Evolutionary conservation across 2,113 vertebrate genomes (phyloP).

Genomic region (Seriola quinqueradiata): DNA sequence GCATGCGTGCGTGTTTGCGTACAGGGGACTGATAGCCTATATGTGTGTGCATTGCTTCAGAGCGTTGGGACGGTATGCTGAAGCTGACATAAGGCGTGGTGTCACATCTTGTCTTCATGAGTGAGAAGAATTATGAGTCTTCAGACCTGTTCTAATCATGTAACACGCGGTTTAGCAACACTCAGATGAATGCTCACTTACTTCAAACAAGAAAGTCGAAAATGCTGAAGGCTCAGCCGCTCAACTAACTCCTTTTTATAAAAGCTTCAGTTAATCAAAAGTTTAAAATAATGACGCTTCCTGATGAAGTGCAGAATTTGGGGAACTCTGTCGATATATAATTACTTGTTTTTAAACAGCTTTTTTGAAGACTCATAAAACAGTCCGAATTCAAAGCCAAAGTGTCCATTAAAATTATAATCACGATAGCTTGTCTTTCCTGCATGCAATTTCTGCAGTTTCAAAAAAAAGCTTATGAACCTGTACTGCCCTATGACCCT

Average conservation of each 20-base stretch:
- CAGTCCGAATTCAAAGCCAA: not conserved
- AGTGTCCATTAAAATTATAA: slow-evolving; percentile 6
- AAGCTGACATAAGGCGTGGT: slow-evolving; percentile 33
- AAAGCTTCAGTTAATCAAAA: slow-evolving; percentile 1
- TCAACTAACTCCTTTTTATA: not conserved
- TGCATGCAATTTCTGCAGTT: not conserved
- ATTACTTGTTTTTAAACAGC: not conserved
- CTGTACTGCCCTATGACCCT: not conserved
- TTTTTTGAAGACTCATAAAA: not conserved
- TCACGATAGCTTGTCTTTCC: not conserved
- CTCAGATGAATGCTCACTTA: not conserved
- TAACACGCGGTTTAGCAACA: slow-evolving; percentile 13
- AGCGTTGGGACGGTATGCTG: slow-evolving; percentile 40
- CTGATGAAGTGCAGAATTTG: not conserved
- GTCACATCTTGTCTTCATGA: slow-evolving; percentile 48
- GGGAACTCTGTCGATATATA: not conserved
- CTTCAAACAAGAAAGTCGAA: slow-evolving; percentile 1
- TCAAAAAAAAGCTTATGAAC: not conserved
- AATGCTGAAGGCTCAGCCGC: not conserved
- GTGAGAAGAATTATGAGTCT: slow-evolving; percentile 35
- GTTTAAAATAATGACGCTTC: not conserved
- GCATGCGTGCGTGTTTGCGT: not conserved
- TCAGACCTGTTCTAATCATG: slow-evolving; percentile 38
- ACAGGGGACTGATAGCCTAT: not conserved
- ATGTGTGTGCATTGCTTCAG: not conserved